Percentiles rank a stretch among this genome's conserved stretches.
These are phyloP conservation scores for Mastomys coucha DNA, from an alignment of 2,113 vertebrate genomes.

Conservation along the genomic window DNA sequence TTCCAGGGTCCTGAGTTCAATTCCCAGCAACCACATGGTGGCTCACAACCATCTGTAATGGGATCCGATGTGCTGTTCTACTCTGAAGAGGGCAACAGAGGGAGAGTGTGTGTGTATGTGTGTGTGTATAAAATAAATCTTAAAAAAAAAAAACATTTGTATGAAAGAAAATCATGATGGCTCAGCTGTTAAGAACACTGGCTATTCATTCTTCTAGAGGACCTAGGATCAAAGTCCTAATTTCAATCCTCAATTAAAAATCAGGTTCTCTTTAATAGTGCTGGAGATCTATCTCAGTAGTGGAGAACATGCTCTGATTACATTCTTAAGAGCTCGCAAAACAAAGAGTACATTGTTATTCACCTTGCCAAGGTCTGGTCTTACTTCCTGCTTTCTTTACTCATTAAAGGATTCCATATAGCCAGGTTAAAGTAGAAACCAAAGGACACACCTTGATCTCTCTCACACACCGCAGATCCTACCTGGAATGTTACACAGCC, in stretches of 20 bases:
- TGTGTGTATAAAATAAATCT: too few species aligned
- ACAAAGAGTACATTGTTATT: not conserved
- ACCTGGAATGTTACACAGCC: slow-evolving; percentile 99
- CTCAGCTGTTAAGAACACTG: not conserved
- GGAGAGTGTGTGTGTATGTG: too few species aligned
- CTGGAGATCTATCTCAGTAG: not conserved
- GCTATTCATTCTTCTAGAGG: not conserved
- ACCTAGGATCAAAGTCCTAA: not conserved
- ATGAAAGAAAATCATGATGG: not conserved
- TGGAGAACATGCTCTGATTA: not conserved
- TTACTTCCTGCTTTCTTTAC: not conserved
- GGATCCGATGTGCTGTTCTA: too few species aligned
- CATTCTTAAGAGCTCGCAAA: not conserved
- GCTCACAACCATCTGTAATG: too few species aligned
- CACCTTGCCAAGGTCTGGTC: not conserved
- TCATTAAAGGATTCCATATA: not conserved
- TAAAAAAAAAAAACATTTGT: not conserved
- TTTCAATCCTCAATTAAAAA: not conserved
- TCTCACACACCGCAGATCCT: not conserved
- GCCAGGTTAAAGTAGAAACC: not conserved
- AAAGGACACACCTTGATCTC: not conserved
- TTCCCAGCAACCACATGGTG: too few species aligned
- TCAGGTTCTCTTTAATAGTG: not conserved
- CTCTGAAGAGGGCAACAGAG: too few species aligned
- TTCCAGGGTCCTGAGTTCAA: not conserved